A percentile compares a stretch with the other conserved stretches of the same genome.
These are phyloP conservation scores for Acrobeloides nanus DNA, from an alignment of 2,888 invertebrate genomes.

Conservation along the genomic window DNA sequence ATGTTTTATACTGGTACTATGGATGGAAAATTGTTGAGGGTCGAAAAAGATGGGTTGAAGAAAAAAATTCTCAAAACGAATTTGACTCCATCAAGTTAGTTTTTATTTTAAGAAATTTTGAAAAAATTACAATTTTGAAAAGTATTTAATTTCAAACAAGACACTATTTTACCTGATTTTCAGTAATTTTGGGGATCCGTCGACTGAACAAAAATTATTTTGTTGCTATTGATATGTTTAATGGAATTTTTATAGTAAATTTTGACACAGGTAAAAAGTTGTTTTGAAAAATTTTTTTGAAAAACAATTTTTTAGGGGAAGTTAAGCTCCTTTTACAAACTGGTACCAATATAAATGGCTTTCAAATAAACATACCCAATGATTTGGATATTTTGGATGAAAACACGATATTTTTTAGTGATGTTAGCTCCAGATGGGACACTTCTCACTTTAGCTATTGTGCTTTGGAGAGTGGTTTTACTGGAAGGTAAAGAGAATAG, in stretches of 20 bases:
- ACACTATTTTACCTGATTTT: background rate
- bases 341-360: slow-evolving; percentile 5
- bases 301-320: background rate
- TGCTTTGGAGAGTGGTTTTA: slow-evolving; percentile 66
- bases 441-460: slow-evolving; percentile 67
- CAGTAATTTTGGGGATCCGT: slow-evolving; percentile 8
- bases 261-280: slow-evolving; percentile 3
- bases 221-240: slow-evolving; percentile 10
- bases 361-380: slow-evolving; percentile 16
- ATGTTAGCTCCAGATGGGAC: slow-evolving; percentile 69
- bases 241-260: slow-evolving; percentile 7
- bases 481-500: too few relatives aligned
- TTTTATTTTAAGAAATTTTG: too few relatives aligned
- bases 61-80: background rate
- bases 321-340: background rate
- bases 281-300: background rate
- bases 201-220: slow-evolving; percentile 8
- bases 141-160: too few relatives aligned
- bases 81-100: background rate
- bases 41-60: background rate
- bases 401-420: slow-evolving; percentile 71
- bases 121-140: too few relatives aligned
- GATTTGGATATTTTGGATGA: slow-evolving; percentile 68
- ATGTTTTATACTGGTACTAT: slow-evolving; percentile 6
- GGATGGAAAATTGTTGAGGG: slow-evolving; percentile 4